Percentiles rank a stretch among this genome's conserved stretches.
These are phyloP conservation scores for Parnassius smintheus DNA, from an alignment of 2,888 invertebrate genomes.

Conservation along the genomic window DNA sequence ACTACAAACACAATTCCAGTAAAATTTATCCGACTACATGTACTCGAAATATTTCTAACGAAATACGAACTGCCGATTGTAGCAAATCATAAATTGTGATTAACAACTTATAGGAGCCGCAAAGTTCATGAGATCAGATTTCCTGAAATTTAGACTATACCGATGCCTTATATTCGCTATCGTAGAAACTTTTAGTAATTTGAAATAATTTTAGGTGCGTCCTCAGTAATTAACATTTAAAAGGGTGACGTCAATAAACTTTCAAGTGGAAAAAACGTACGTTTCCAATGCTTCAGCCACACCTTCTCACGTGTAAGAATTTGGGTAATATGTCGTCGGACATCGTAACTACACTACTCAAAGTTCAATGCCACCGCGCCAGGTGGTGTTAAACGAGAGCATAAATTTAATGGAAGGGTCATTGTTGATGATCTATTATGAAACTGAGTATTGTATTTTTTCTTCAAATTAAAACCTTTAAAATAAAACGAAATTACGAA, in stretches of 20 bases:
- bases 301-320: conserved; percentile 44
- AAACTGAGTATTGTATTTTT: no score
- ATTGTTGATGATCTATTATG: not conserved
- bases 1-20: no score
- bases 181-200: not conserved
- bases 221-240: not conserved
- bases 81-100: no score
- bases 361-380: conserved; percentile 64
- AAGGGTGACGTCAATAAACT: conserved; percentile 13
- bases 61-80: no score
- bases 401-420: conserved; percentile 44
- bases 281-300: conserved; percentile 28
- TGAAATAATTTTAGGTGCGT: no score
- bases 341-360: conserved; percentile 40
- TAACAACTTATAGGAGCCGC: no score
- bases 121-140: no score
- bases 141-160: no score
- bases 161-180: not conserved
- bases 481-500: no score
- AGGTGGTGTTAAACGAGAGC: conserved; percentile 52
- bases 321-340: conserved; percentile 52
- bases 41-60: no score
- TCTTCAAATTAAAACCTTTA: no score
- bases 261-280: conserved; percentile 21
- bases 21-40: no score